phyloP scores from a whole-genome alignment of 1,140 invertebrate species.

The Drosophila grimshawi region DNA sequence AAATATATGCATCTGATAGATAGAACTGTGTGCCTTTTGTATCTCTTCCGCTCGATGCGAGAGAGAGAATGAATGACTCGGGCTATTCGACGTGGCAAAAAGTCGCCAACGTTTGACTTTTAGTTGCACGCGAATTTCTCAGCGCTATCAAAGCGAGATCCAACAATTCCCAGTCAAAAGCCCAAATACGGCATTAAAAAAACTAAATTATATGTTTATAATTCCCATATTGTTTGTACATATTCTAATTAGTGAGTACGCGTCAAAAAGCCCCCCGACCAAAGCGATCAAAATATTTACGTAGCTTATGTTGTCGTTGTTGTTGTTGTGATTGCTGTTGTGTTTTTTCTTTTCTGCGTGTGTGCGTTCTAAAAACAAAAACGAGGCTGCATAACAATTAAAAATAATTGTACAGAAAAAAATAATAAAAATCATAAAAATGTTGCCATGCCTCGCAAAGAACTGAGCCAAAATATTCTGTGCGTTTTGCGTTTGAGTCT shows the following conservation, averaged over 20 bases:
- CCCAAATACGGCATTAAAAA: slow-evolving; percentile 50
- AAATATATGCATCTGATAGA: slow-evolving; percentile 35
- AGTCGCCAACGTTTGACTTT: slow-evolving; percentile 79
- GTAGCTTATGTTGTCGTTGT: slow-evolving; percentile 28
- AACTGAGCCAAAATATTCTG: slow-evolving; percentile 37
- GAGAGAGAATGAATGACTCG: slow-evolving; percentile 20
- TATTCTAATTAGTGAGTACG: slow-evolving; percentile 79
- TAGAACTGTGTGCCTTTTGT: slow-evolving; percentile 45
- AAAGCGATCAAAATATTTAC: slow-evolving; percentile 39
- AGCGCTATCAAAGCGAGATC: slow-evolving; percentile 58
- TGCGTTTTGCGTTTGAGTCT: slow-evolving; percentile 10
- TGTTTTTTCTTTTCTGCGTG: slow-evolving; percentile 4
- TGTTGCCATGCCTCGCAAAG: slow-evolving; percentile 44
- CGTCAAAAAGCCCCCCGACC: slow-evolving; percentile 39
- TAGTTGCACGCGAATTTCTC: slow-evolving; percentile 81
- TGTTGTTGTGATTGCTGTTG: slow-evolving; percentile 8
- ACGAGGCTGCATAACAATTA: slow-evolving; percentile 56
- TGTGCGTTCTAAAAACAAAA: slow-evolving; percentile 46
- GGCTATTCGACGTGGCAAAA: slow-evolving; percentile 68
- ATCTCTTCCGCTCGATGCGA: slow-evolving; percentile 50
- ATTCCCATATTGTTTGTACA: slow-evolving; percentile 78
- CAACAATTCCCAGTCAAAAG: slow-evolving; percentile 58
- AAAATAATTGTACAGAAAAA: slow-evolving; percentile 47
- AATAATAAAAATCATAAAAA: slow-evolving; percentile 38
- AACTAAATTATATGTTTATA: slow-evolving; percentile 78